Conservation (phyloP, 2,888 invertebrate genomes). For the Sycophila texana region DNA sequence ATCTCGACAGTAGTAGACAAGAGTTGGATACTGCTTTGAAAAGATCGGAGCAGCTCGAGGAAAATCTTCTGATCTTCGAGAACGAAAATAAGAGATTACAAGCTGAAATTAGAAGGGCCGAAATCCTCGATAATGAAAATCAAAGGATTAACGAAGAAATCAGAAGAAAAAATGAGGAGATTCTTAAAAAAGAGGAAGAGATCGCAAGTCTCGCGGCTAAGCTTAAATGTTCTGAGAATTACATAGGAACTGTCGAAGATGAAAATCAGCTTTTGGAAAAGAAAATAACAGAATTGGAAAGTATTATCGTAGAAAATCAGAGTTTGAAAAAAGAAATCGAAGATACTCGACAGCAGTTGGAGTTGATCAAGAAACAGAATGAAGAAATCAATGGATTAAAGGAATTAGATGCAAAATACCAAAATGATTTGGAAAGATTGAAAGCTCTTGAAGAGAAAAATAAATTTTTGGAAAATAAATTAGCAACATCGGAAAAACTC, state of each 20-base stretch:
- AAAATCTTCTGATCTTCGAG: conserved; percentile 64
- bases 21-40: conserved; percentile 50
- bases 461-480: conserved; percentile 45
- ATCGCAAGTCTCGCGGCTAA: not conserved
- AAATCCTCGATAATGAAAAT: conserved; percentile 46
- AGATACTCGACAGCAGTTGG: conserved; percentile 7
- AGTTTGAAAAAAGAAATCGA: conserved; percentile 30
- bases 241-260: conserved; percentile 52
- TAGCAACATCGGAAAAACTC: conserved; percentile 23
- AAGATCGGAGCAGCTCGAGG: conserved; percentile 60
- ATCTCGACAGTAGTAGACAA: conserved; percentile 44
- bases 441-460: not conserved
- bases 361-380: conserved; percentile 15
- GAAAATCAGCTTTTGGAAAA: conserved; percentile 59
- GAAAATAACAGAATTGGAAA: conserved; percentile 48
- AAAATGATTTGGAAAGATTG: conserved; percentile 32
- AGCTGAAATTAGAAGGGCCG: conserved; percentile 47
- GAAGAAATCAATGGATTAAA: conserved; percentile 33
- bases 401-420: conserved; percentile 26
- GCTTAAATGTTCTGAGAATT: conserved; percentile 31
- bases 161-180: conserved; percentile 1
- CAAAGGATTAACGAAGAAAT: conserved; percentile 14
- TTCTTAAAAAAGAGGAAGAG: conserved; percentile 27
- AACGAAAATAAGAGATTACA: conserved; percentile 62
- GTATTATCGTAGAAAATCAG: conserved; percentile 3